A percentile compares a stretch with the other conserved stretches of the same genome.
Conservation (phyloP, 2,797 vertebrate genomes). For the Eospalax fontanierii region DNA sequence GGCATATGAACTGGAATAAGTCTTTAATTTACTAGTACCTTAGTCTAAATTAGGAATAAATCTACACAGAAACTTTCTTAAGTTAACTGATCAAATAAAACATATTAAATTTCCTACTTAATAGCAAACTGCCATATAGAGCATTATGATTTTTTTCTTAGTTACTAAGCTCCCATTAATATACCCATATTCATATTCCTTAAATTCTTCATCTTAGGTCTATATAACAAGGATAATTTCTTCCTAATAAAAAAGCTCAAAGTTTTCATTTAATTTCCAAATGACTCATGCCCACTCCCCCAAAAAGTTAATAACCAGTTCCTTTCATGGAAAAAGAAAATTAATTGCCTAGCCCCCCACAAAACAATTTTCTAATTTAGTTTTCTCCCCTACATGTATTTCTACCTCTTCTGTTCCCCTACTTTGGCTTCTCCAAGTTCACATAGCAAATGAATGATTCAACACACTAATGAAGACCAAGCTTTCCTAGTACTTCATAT, state of each 20-base stretch:
- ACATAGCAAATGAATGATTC: background rate
- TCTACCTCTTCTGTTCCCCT: background rate
- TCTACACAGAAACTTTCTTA: conserved; percentile 25
- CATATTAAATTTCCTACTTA: conserved; percentile 44
- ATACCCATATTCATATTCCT: background rate
- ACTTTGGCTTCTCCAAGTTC: conserved; percentile 49
- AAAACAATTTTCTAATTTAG: conserved; percentile 46
- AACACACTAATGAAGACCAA: background rate
- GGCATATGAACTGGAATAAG: background rate
- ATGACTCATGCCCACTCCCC: background rate
- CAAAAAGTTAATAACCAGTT: conserved; percentile 6
- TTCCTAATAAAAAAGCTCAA: conserved; percentile 37
- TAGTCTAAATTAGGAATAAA: conserved; percentile 54
- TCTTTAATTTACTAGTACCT: conserved; percentile 17
- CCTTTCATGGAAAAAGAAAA: conserved; percentile 12
- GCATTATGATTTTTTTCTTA: background rate
- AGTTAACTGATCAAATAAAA: conserved; percentile 12
- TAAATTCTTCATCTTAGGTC: conserved; percentile 19
- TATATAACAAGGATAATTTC: background rate
- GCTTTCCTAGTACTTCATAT: background rate
- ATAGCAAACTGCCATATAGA: conserved; percentile 6
- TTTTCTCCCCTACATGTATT: background rate
- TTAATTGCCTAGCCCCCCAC: background rate
- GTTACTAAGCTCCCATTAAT: background rate
- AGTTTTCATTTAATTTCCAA: conserved; percentile 48